Evolutionary conservation across 2,797 vertebrate genomes (phyloP).

Genomic region (Zalophus californianus): DNA sequence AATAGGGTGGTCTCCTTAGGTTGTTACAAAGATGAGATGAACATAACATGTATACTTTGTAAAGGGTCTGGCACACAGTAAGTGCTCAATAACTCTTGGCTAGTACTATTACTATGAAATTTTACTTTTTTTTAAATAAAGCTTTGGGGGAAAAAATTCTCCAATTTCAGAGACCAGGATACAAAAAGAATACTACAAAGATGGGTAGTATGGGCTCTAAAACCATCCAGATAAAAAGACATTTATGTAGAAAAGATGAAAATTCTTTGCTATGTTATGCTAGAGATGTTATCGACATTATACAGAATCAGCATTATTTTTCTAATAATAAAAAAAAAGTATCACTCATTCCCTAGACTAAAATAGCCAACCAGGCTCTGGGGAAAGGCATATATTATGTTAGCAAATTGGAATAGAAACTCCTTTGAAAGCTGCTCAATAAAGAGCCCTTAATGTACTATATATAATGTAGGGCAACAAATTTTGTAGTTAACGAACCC

Average conservation of each 20-base stretch:
- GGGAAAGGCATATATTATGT: constrained; percentile 67
- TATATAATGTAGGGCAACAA: constrained; percentile 19
- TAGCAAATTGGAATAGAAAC: constrained; percentile 78
- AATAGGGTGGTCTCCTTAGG: neutral
- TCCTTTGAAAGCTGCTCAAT: constrained; percentile 71
- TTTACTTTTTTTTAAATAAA: neutral
- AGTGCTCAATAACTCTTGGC: neutral
- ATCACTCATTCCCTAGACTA: constrained; percentile 65
- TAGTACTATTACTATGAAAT: neutral
- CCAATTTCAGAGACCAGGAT: constrained; percentile 29
- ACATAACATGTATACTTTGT: neutral
- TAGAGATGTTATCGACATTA: neutral
- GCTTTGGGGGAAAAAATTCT: neutral
- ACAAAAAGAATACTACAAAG: neutral
- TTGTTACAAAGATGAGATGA: neutral
- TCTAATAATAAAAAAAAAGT: constrained; percentile 60
- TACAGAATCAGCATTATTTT: constrained; percentile 67
- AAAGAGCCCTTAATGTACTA: constrained; percentile 68
- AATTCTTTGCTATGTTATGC: neutral
- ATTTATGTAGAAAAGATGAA: constrained; percentile 30
- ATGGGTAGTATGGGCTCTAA: neutral
- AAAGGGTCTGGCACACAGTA: neutral
- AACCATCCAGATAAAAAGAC: constrained; percentile 37
- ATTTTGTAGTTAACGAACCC: constrained; percentile 79
- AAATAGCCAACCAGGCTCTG: constrained; percentile 55